Evolutionary conservation across 1,140 invertebrate genomes (phyloP).

Genomic region (Meloidogyne chitwoodi): DNA sequence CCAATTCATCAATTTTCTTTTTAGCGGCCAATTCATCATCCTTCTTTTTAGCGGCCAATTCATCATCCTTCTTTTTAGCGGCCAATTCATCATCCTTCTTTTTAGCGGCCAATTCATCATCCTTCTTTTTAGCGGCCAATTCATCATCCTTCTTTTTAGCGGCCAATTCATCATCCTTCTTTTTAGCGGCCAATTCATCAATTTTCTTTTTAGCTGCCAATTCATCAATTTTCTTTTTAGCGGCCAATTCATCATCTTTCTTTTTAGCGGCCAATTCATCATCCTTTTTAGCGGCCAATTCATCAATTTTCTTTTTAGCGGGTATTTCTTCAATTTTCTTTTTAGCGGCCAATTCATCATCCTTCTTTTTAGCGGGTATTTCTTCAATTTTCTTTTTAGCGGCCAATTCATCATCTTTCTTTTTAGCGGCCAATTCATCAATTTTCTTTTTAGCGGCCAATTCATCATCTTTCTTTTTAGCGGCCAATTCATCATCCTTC

Average conservation of each 20-base stretch:
- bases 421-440: neutral
- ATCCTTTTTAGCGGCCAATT: no score
- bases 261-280: no score
- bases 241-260: no score
- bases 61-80: no score
- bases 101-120: neutral
- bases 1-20: no score
- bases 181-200: neutral
- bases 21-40: no score
- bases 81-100: neutral
- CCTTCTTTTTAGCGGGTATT: neutral
- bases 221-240: no score
- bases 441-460: neutral
- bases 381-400: neutral
- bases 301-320: no score
- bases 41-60: no score
- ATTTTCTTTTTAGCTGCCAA: neutral
- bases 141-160: neutral
- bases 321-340: no score
- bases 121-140: neutral
- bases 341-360: neutral
- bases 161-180: neutral
- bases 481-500: no score
- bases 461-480: no score
- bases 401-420: neutral